These are phyloP conservation scores for Brenthis daphne DNA, from an alignment of 2,888 invertebrate species.

Conservation along the genomic window DNA sequence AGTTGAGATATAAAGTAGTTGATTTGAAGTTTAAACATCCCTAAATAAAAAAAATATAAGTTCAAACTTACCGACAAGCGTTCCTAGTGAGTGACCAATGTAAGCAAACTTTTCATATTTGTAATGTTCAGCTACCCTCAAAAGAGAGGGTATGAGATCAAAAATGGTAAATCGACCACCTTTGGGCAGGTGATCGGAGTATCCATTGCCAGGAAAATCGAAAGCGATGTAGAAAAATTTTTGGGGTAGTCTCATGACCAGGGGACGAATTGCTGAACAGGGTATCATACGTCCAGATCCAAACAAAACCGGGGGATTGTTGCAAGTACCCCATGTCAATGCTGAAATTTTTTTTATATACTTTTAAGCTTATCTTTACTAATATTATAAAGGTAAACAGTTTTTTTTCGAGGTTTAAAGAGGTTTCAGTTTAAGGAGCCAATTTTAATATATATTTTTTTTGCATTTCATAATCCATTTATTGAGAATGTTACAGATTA, in stretches of 20 bases:
- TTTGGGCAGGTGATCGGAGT: slow-evolving; percentile 76
- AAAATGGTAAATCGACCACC: slow-evolving; percentile 53
- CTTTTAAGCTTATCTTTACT: not conserved
- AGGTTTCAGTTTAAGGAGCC: not conserved
- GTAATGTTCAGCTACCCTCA: slow-evolving; percentile 54
- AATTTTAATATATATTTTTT: too few relatives aligned
- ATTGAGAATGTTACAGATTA: too few relatives aligned
- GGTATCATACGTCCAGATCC: slow-evolving; percentile 84
- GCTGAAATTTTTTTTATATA: slow-evolving; percentile 57
- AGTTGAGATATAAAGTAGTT: too few relatives aligned
- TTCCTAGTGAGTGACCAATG: slow-evolving; percentile 67
- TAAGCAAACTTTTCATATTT: slow-evolving; percentile 61
- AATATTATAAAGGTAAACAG: not conserved
- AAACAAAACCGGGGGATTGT: slow-evolving; percentile 76
- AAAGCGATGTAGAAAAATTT: slow-evolving; percentile 61
- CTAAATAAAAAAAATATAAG: too few relatives aligned
- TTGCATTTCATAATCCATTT: too few relatives aligned
- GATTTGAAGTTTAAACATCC: too few relatives aligned
- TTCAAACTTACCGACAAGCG: slow-evolving; percentile 55
- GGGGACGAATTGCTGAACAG: slow-evolving; percentile 80
- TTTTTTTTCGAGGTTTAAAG: not conserved
- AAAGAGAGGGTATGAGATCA: slow-evolving; percentile 56
- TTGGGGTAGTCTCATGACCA: slow-evolving; percentile 77
- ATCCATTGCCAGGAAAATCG: slow-evolving; percentile 84
- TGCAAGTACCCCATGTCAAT: slow-evolving; percentile 81